Conservation (phyloP, 35 echinoderm and acorn worm genomes). For the Anneissia japonica region DNA sequence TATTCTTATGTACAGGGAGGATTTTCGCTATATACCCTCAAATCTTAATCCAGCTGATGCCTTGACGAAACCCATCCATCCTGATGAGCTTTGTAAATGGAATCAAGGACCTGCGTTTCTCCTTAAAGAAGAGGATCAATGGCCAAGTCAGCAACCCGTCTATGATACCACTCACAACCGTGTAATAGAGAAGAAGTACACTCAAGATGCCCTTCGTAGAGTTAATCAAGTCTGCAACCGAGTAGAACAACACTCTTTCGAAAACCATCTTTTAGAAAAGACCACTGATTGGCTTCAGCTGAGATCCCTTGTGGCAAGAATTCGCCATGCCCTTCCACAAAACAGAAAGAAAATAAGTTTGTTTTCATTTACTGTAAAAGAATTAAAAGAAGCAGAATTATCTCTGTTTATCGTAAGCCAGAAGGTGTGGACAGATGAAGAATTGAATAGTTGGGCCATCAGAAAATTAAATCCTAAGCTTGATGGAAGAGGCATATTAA, state of each 20-base stretch:
- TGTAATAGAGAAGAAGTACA: neutral
- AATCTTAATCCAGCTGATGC: no score
- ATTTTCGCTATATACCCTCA: no score
- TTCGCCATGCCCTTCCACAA: neutral
- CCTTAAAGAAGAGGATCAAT: no score
- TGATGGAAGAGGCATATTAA: neutral
- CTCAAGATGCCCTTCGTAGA: neutral
- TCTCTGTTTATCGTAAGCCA: neutral
- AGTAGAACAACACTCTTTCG: neutral
- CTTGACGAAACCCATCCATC: no score
- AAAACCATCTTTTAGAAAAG: neutral
- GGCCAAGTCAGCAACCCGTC: neutral
- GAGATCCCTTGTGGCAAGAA: neutral
- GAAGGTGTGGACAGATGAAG: neutral
- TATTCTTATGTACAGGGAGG: no score
- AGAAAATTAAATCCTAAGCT: neutral
- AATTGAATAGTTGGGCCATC: neutral
- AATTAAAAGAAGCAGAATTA: neutral
- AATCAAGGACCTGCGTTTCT: no score
- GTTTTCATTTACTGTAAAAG: neutral
- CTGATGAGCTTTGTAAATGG: no score
- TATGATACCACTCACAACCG: neutral
- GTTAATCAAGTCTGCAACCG: neutral
- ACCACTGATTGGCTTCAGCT: neutral
- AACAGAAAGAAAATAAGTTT: neutral